Base-by-base conservation (phyloP, 2,888 invertebrate species). In the Luperina nickerlii region DNA sequence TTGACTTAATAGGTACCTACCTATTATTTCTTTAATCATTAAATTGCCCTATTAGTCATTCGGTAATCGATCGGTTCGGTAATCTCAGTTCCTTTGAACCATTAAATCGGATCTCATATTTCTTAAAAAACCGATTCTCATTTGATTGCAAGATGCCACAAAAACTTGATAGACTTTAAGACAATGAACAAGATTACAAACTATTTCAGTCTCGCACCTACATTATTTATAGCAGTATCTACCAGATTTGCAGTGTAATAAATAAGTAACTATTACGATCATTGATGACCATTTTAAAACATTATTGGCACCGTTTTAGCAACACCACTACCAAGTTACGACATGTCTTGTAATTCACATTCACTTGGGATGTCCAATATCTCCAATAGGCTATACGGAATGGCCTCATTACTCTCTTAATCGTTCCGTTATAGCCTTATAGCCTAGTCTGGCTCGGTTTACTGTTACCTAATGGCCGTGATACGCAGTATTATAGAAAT, bases 311-410 rank as follows among this genome's bases (percentile, higher is more conserved):
- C 66, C 73, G 15, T 67, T 74, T 68, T 69, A 76, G 74, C 27
- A 65, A 76, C 20, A 60, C 9, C 20, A 54, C 27, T 20, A 27
- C 48, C 7, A 24, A 5, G 20, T 83, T 83, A 74, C 85, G 60
- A 72, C 76, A 79, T 45, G 9, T 18, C 15, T 73, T 42, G 65
- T 32, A 68, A 27, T 45, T 78, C 42, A 72, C 81, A 81, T 81
- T 81, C 81, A 78, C 84, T 84, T 73, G 51, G 68, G 79, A 84
- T 80, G 42, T 70, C 65, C 62, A 79, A 74, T 74, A 74, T 54
- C 70, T 7, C n/a, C 13, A 38, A 18, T 48, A 67, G 62, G 54
- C 65, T 74, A 72, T 38, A 72, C 67, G 72, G 42, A 74, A 79
- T 79, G 73, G 69, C 69, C 71, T 72, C 63, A 66, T 75, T 85